Percentiles rank a stretch among this genome's conserved stretches.
Conservation (phyloP, 1,140 invertebrate species). For the Chlorops oryzae region DNA sequence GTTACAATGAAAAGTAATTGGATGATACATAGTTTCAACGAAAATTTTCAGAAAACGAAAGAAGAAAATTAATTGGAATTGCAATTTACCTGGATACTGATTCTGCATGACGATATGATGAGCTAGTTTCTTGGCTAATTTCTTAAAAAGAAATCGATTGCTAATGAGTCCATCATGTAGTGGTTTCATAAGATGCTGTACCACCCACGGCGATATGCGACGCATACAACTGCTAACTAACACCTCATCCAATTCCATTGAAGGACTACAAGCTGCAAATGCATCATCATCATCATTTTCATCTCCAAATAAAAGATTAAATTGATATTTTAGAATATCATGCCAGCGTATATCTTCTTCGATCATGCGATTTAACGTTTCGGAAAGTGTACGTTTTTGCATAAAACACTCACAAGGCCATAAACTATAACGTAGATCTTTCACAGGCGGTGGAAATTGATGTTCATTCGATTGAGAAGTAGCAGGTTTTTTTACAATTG, state of each 20-base stretch:
- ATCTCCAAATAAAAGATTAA: constrained; percentile 34
- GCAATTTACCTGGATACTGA: constrained; percentile 31
- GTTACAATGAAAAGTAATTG: no score
- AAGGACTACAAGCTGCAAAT: constrained; percentile 32
- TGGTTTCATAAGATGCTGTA: constrained; percentile 36
- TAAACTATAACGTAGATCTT: constrained; percentile 31
- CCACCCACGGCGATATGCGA: constrained; percentile 42
- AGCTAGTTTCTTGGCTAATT: constrained; percentile 35
- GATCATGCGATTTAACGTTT: constrained; percentile 22
- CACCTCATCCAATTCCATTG: constrained; percentile 38
- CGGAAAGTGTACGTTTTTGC: constrained; percentile 25
- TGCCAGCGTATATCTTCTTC: constrained; percentile 39
- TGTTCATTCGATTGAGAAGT: no score
- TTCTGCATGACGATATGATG: constrained; percentile 33
- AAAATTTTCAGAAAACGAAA: no score
- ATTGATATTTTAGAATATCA: constrained; percentile 26
- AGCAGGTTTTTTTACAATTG: no score
- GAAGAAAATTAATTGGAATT: no score
- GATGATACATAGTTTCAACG: no score
- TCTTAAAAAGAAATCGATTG: constrained; percentile 43
- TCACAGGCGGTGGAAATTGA: neutral
- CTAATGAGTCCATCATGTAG: constrained; percentile 36
- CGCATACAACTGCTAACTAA: constrained; percentile 35
- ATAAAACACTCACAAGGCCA: constrained; percentile 46
- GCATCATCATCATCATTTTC: constrained; percentile 42